These are phyloP conservation scores for Ochotona curzoniae DNA, from an alignment of 2,113 vertebrate genomes.

Conservation along the genomic window DNA sequence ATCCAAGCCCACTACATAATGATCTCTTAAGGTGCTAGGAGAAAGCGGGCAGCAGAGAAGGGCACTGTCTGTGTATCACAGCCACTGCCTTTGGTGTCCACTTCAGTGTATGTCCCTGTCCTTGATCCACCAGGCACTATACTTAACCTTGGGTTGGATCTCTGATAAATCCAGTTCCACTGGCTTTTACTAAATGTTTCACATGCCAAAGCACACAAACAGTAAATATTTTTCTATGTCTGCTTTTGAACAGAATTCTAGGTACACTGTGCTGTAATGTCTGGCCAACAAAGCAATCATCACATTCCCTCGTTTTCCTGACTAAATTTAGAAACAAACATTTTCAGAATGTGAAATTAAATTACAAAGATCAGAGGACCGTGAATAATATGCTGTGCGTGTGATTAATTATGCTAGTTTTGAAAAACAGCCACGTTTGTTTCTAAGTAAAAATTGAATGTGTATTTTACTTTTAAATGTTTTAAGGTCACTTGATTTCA, in stretches of 20 bases:
- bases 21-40: not conserved
- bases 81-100: not conserved
- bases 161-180: conserved; percentile 32
- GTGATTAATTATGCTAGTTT: conserved; percentile 69
- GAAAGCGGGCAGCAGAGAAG: not conserved
- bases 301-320: conserved; percentile 26
- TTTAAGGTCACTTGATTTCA: conserved; percentile 72
- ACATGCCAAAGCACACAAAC: not conserved
- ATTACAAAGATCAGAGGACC: conserved; percentile 71
- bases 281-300: not conserved
- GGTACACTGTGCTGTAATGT: not conserved
- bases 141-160: not conserved
- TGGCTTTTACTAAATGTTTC: conserved; percentile 8
- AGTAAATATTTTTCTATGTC: not conserved
- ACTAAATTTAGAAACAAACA: conserved; percentile 73
- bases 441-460: conserved; percentile 62
- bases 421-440: conserved; percentile 45
- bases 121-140: not conserved
- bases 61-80: not conserved
- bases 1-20: not conserved
- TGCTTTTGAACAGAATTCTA: not conserved
- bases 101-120: not conserved
- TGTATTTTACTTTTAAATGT: conserved; percentile 75
- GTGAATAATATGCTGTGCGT: conserved; percentile 54
- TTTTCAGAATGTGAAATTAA: conserved; percentile 73